These are phyloP conservation scores for Carterocephalus palaemon DNA, from an alignment of 2,888 invertebrate genomes.

Conservation along the genomic window DNA sequence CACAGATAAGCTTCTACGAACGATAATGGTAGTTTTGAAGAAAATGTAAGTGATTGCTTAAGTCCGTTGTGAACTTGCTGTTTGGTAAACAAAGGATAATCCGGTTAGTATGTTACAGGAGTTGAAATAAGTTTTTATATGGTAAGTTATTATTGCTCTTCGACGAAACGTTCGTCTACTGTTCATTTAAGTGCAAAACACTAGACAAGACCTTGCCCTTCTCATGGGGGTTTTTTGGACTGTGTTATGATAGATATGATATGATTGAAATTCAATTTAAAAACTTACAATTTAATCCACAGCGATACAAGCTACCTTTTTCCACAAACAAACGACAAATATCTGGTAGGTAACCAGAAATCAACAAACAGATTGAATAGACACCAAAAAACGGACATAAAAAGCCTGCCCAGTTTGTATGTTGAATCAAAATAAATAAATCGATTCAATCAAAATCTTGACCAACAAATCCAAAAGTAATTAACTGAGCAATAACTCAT, in stretches of 20 bases:
- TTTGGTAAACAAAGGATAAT: conserved; percentile 54
- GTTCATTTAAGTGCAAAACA: no score
- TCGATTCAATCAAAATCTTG: conserved; percentile 31
- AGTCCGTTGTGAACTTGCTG: conserved; percentile 31
- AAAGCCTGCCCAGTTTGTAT: conserved; percentile 13
- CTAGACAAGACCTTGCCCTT: no score
- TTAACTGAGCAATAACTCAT: conserved; percentile 39
- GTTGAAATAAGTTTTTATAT: no score
- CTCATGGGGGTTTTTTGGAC: no score
- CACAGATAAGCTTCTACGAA: conserved; percentile 39
- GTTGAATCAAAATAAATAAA: conserved; percentile 30
- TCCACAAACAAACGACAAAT: no score
- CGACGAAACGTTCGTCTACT: no score
- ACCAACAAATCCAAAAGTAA: conserved; percentile 41
- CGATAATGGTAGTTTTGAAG: conserved; percentile 32
- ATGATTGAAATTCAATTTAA: no score
- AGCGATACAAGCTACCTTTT: no score
- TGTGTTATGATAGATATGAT: no score
- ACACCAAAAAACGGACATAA: conserved; percentile 10
- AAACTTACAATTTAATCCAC: no score
- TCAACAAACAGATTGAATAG: conserved; percentile 13
- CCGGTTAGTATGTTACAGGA: conserved; percentile 27
- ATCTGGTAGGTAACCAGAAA: no score
- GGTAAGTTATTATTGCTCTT: no score
- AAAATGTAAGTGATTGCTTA: conserved; percentile 30